phyloP scores from a whole-genome alignment of 2,113 vertebrate genomes.

The Columbina picui region DNA sequence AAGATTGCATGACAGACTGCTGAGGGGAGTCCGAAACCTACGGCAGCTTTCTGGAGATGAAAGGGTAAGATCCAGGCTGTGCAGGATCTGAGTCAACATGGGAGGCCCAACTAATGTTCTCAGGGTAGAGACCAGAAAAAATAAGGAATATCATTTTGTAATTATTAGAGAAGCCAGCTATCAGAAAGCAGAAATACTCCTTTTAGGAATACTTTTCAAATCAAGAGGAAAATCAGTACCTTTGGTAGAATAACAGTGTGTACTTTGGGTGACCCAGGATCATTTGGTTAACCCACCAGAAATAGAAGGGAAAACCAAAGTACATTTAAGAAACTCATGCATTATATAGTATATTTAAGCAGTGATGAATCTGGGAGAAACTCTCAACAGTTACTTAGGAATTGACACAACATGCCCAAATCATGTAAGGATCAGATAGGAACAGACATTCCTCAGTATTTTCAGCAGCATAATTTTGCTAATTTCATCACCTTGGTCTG shows the following conservation, averaged over 20 bases:
- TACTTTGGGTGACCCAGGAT: not conserved
- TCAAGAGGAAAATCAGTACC: not conserved
- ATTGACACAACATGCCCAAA: not conserved
- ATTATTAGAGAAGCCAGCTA: not conserved
- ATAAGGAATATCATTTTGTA: not conserved
- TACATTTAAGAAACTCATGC: accelerated
- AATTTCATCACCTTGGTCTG: not conserved
- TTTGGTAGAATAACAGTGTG: not conserved
- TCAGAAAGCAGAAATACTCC: not conserved
- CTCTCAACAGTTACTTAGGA: not conserved
- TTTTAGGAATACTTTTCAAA: not conserved
- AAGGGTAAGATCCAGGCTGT: not conserved
- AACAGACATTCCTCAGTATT: not conserved
- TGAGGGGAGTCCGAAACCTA: not conserved
- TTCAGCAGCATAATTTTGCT: not conserved
- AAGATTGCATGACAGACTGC: not conserved
- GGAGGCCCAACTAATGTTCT: not conserved
- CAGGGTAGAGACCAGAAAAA: not conserved
- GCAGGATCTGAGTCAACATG: not conserved
- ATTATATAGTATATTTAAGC: not conserved
- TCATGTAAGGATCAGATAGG: not conserved
- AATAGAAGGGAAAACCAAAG: not conserved
- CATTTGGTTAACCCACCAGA: not conserved
- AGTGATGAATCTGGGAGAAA: not conserved
- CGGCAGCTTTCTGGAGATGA: not conserved